Conservation (phyloP, 2,113 vertebrate species). For the Ptilonorhynchus violaceus region DNA sequence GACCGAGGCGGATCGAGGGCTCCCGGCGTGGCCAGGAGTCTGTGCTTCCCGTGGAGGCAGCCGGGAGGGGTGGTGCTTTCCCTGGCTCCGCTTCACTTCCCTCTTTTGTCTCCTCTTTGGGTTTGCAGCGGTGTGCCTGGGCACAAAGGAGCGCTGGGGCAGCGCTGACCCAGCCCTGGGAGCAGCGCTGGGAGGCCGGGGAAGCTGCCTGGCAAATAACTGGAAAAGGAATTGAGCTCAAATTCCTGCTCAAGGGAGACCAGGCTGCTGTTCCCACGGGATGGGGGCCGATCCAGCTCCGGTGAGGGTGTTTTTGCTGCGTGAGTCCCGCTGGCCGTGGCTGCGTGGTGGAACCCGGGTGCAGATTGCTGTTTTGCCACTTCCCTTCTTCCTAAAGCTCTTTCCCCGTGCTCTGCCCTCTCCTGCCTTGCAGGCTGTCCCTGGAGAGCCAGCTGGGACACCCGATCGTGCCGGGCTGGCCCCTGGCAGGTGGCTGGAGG, state of each 20-base stretch:
- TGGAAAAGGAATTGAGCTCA: not conserved
- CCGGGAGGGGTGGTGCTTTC: no score
- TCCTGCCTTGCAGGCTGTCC: not conserved
- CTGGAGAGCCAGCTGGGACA: not conserved
- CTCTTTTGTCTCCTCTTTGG: constrained; percentile 18
- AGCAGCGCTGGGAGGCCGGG: not conserved
- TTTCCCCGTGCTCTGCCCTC: not conserved
- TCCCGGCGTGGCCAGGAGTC: not conserved
- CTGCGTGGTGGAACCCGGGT: rapidly evolving
- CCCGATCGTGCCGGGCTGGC: not conserved
- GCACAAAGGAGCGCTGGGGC: not conserved
- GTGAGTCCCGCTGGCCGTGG: rapidly evolving
- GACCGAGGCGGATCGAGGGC: rapidly evolving
- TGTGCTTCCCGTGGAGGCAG: not conserved
- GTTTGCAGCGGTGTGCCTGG: not conserved
- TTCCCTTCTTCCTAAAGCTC: rapidly evolving
- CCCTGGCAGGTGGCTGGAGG: constrained; percentile 32
- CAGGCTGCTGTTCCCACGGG: rapidly evolving
- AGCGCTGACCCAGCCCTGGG: rapidly evolving
- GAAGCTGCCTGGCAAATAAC: not conserved
- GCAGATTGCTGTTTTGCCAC: not conserved
- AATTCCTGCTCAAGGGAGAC: not conserved
- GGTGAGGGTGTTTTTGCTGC: rapidly evolving
- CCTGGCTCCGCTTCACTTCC: not conserved
- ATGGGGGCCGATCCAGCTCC: rapidly evolving